Conservation (phyloP, 2,888 invertebrate species). For the Malachius bipustulatus region DNA sequence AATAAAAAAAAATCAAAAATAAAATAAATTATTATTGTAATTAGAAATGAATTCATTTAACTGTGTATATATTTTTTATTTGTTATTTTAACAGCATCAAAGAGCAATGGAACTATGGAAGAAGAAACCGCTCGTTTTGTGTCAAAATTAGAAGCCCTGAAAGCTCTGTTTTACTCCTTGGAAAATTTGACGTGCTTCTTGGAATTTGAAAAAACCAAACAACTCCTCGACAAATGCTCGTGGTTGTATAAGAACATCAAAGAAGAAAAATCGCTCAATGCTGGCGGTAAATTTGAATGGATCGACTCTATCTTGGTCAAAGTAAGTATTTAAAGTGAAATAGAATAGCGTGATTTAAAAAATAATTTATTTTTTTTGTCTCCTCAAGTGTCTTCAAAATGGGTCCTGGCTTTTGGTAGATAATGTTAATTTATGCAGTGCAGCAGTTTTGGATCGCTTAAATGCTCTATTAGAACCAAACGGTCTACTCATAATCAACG, state of each 20-base stretch:
- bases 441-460: slow-evolving; percentile 91
- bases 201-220: too few relatives aligned
- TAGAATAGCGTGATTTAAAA: background rate
- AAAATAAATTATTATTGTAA: too few relatives aligned
- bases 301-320: slow-evolving; percentile 79
- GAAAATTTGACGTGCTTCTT: too few relatives aligned
- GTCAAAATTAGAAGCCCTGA: too few relatives aligned
- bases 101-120: slow-evolving; percentile 28
- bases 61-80: too few relatives aligned
- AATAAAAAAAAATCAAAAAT: too few relatives aligned
- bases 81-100: too few relatives aligned
- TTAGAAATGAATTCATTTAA: too few relatives aligned
- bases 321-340: slow-evolving; percentile 32
- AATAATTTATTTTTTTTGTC: background rate
- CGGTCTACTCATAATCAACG: slow-evolving; percentile 80
- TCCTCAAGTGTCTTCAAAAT: slow-evolving; percentile 54
- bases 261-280: slow-evolving; percentile 50
- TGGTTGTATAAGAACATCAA: slow-evolving; percentile 26
- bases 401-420: slow-evolving; percentile 80
- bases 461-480: slow-evolving; percentile 91
- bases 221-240: slow-evolving; percentile 29
- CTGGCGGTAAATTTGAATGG: slow-evolving; percentile 90
- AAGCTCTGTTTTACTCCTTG: too few relatives aligned
- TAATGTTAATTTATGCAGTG: slow-evolving; percentile 91
- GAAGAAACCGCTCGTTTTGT: slow-evolving; percentile 38